Conservation (phyloP, 2,113 vertebrate genomes). For the Petrocephalus zakoni region DNA sequence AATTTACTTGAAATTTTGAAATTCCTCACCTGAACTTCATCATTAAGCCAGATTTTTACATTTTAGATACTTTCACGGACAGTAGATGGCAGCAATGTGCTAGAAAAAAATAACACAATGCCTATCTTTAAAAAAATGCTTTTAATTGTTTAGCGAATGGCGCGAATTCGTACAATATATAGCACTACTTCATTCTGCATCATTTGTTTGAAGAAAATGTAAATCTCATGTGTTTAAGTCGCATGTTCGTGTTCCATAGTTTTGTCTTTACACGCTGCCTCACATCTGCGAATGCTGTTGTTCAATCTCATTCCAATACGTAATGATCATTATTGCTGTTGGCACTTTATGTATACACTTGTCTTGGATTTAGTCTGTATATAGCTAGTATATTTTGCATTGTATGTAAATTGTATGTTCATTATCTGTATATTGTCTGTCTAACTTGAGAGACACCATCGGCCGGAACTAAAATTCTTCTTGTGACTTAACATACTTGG, state of each 20-base stretch:
- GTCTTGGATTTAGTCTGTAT: not conserved
- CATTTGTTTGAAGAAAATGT: not conserved
- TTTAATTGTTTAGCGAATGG: not conserved
- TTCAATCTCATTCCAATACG: not conserved
- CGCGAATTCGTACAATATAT: not conserved
- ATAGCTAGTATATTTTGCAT: not conserved
- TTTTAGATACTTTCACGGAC: not conserved
- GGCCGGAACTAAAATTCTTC: not conserved
- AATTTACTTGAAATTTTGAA: not conserved
- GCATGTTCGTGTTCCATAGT: not conserved
- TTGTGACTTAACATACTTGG: not conserved
- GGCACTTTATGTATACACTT: not conserved
- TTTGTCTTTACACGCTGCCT: not conserved
- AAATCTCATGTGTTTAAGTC: not conserved
- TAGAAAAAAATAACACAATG: not conserved
- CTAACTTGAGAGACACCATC: not conserved
- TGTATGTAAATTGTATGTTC: not conserved
- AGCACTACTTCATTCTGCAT: not conserved
- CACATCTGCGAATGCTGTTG: not conserved
- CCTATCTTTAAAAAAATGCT: not conserved
- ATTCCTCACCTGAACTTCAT: not conserved
- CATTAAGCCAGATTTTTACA: not conserved
- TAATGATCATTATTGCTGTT: not conserved
- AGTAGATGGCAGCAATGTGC: conserved; percentile 5
- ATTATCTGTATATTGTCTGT: not conserved